Evolutionary conservation across 2,113 vertebrate species (phyloP), one percentile per base, ranked within the genome.

Genomic region (Mustela nigripes): DNA sequence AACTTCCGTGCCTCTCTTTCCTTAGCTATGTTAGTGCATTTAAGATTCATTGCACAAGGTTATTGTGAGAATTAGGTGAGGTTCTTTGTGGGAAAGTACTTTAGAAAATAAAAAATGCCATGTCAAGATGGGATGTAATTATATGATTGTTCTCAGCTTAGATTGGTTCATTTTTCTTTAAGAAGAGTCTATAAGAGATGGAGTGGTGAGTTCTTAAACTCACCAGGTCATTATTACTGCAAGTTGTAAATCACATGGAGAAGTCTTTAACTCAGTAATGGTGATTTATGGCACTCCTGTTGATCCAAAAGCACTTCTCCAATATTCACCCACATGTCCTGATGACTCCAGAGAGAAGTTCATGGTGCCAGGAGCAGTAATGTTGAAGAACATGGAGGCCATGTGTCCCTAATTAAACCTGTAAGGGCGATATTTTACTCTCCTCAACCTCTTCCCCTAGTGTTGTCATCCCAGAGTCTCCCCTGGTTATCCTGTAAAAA

Each of bases 171-270:
- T 91, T 89, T 95, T 95, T 91, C 85, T 97, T 97, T 97, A 63
- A 86, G 79, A 93, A 89, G n/a, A 92, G 33, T 24, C 67, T 82
- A 1, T 50, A 81, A 94, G 91, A 93, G 84, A 58, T 87, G 69
- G 22, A 85, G 79, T 96, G 80, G 48, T 81, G 69, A 91, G 87
- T 89, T 96, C 86, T 96, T 88, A 78, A 91, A 82, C 50, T 89
- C 60, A 74, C 53, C 76, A 82, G 95, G 36, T 73, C 79, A 48
- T 95, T 91, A 78, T 95, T 96, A 50, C 69, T 95, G 36, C 67
- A 88, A 85, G 87, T 85, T 97, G 60, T 95, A 95, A 96, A 94
- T 97, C 94, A 96, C 78, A 15, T 28, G 18, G 89, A 76, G 63
- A 93, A 87, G 92, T 87, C 92, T 92, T 90, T 97, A 97, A 93